Evolutionary conservation across 2,113 vertebrate species (phyloP).

Genomic region (Meleagris gallopavo): DNA sequence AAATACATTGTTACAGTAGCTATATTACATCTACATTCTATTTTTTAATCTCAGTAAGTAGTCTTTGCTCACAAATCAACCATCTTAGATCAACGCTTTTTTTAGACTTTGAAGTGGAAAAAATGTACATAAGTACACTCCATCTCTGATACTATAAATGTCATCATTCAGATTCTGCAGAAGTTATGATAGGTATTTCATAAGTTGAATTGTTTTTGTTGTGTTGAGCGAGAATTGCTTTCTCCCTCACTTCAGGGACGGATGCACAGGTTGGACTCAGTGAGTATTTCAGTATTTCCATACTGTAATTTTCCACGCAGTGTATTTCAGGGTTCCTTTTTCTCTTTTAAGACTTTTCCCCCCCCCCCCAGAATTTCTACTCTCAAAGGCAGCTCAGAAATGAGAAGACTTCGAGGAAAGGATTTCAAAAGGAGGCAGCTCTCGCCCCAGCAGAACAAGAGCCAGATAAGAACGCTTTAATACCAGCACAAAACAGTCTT

Average conservation of each 20-base stretch:
- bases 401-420: neutral
- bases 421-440: neutral
- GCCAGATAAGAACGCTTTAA: conserved; percentile 44
- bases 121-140: neutral
- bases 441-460: neutral
- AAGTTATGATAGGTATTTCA: neutral
- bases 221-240: neutral
- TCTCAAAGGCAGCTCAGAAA: conserved; percentile 14
- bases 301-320: neutral
- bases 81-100: neutral
- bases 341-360: neutral
- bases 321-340: neutral
- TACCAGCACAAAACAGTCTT: neutral
- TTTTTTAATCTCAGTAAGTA: neutral
- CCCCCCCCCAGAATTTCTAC: neutral
- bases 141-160: neutral
- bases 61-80: neutral
- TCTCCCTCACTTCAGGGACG: neutral
- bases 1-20: neutral
- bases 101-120: neutral
- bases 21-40: neutral
- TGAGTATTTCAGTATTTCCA: neutral
- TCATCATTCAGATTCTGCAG: neutral
- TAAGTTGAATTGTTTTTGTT: neutral
- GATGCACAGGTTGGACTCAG: neutral